Conservation (phyloP, 2,888 invertebrate species). For the Sycophila texana region DNA sequence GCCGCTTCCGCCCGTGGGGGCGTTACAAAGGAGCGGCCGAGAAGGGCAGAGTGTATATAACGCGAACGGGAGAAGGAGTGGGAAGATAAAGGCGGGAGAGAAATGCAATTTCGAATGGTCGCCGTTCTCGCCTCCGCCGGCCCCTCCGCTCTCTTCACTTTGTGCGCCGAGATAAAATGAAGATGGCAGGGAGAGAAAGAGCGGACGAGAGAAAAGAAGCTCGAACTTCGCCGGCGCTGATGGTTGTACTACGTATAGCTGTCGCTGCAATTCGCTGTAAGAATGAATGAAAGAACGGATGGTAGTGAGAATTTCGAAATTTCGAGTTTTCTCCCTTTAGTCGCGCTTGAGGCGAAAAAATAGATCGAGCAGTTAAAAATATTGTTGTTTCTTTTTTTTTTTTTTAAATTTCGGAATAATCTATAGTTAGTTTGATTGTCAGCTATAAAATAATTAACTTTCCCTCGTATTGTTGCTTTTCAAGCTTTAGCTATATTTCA, state of each 20-base stretch:
- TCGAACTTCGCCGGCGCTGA: slow-evolving; percentile 16
- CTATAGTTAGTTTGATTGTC: no score
- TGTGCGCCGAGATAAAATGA: slow-evolving; percentile 47
- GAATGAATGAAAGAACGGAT: no score
- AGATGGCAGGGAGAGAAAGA: slow-evolving; percentile 45
- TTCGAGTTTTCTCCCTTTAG: no score
- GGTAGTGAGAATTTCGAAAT: no score
- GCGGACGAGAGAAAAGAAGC: slow-evolving; percentile 30
- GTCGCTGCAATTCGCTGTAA: no score
- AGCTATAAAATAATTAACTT: no score
- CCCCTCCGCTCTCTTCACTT: slow-evolving; percentile 3
- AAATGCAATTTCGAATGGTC: slow-evolving; percentile 49
- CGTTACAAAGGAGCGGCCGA: slow-evolving; percentile 2
- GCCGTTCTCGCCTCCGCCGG: slow-evolving; percentile 8
- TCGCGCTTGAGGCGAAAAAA: no score
- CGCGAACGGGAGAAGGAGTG: background rate
- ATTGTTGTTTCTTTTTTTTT: no score
- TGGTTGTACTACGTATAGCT: slow-evolving; percentile 7
- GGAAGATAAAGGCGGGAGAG: slow-evolving; percentile 4
- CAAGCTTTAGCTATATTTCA: no score
- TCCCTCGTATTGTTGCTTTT: no score
- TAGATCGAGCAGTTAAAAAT: no score
- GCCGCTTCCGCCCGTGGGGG: background rate
- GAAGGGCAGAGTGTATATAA: background rate
- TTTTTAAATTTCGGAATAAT: no score